phyloP scores from a whole-genome alignment of 2,797 vertebrate genomes.

The Bufotes viridis region DNA sequence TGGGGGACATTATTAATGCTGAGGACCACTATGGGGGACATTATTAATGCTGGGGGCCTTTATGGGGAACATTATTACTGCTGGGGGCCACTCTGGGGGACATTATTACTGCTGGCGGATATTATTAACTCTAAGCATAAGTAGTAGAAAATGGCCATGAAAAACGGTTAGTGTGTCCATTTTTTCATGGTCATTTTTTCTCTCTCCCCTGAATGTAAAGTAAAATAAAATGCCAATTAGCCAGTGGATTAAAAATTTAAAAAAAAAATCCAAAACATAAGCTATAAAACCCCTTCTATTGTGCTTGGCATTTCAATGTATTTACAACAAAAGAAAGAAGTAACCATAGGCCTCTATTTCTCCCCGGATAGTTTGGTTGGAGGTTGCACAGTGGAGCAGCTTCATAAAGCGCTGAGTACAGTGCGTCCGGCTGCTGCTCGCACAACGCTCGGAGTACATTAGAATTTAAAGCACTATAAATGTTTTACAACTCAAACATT shows the following conservation, averaged over 20 bases:
- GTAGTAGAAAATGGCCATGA: no score
- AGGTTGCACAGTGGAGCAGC: conserved; percentile 43
- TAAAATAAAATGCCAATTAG: neutral
- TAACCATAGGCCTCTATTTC: neutral
- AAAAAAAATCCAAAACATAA: neutral
- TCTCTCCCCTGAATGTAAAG: neutral
- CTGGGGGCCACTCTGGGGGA: no score
- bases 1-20: no score
- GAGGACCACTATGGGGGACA: no score
- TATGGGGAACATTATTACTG: no score
- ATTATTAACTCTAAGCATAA: no score
- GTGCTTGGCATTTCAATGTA: conserved; percentile 6
- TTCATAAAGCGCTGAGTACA: conserved; percentile 68
- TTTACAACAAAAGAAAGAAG: conserved; percentile 5
- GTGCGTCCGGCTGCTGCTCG: conserved; percentile 72
- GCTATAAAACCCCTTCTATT: neutral
- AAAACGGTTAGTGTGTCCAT: no score
- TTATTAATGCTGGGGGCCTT: no score
- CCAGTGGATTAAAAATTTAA: neutral
- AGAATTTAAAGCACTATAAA: conserved; percentile 83
- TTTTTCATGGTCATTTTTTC: no score
- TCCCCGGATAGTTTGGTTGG: neutral
- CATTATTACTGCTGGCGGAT: no score
- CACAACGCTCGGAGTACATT: conserved; percentile 78
- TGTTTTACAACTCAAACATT: conserved; percentile 75